Base-by-base conservation (phyloP, 2,888 invertebrate genomes). In the Amaurobius ferox region DNA sequence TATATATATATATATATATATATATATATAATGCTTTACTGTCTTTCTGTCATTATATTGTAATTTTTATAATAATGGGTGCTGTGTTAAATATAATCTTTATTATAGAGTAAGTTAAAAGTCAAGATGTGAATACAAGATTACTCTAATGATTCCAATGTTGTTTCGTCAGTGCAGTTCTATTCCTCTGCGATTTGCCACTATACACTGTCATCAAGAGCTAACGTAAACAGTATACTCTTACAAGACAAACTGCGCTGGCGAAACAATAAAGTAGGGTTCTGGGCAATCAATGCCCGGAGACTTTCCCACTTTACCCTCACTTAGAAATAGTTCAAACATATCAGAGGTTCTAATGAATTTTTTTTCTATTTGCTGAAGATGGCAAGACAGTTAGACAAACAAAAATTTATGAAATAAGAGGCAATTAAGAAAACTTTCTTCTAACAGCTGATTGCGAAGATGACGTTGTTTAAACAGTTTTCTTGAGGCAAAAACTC, bases 401-500 rank as follows among this genome's bases (percentile, higher is more conserved):
- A 77, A 72, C 71, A 71, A 55, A 80, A 77, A 77, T 72, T 77
- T 67, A 61, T 71, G 70, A 85, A 85, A 78, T 72, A 70, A 32
- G 40, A 19, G 77, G 77, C 55, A 85, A 85, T 85, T 85, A 85
- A 77, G 77, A 30, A 29, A 32, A 62, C 29, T 39, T 23, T 40
- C 70, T 19, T 44, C 77, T 85, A 77, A 83, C 83, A 68, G 32
- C 35, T 77, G 83, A 83, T 71, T 77, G 77, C 64, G 26, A 35
- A 44, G 23, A 28, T 23, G 32, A 61, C 40, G 40, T 64, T 81
- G 70, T 72, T 85, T 78, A 55, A 77, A 72, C 72, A 66, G 28
- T 32, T 30, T 55, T 29, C n/a, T 30, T 66, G 39, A 29, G 16
- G 19, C 62, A 19, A 78, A 78, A 62, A 26, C 26, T 28, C 1